Evolutionary conservation across 2,888 invertebrate species (phyloP), one percentile per base, ranked within the genome.

Genomic region (Lepetodrilus schrolli): DNA sequence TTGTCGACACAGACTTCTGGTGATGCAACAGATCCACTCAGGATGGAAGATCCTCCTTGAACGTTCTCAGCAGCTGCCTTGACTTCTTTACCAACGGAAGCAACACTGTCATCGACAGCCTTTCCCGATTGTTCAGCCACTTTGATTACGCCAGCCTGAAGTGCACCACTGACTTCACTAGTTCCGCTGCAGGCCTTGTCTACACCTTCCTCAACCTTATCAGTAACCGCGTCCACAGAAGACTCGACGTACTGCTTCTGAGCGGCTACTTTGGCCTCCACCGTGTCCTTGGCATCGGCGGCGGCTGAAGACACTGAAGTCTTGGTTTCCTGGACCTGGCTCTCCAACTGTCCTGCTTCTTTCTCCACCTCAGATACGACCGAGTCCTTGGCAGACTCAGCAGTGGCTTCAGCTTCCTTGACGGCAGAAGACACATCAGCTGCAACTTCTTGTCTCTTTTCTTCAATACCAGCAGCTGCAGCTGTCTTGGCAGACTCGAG

Each of bases 401-500:
- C 68, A 20, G 72, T 30, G 10, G 20, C n/a, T 20, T 58, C 36
- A 13, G 65, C 48, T 30, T 51, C 17, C 65, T 65, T n/a, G 13
- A 70, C 70, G 30, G 37, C 65, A 10, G 65, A 47, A 23, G 68
- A 43, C n/a, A 43, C 8, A 20, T 26, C 74, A 23, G 48, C 58
- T 30, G 26, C 58, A 26, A 34, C 58, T 34, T 58, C 34, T 30
- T 58, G 58, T 47, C 47, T 47, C 8, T 43, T 47, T n/a, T 13
- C 23, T 47, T 68, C 43, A 2, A 66, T 66, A 30, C 43, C 70
- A 47, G 71, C 65, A 23, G 51, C 66, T 58, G 72, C 72, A 30
- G 74, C 30, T 47, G 68, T 38, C 65, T 74, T 65, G 1, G 43
- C 71, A 43, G 50, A 58, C 4, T 30, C 71, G 34, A 66, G 70